These are phyloP conservation scores for Spermophilus dauricus DNA, from an alignment of 2,113 vertebrate genomes.

Conservation along the genomic window DNA sequence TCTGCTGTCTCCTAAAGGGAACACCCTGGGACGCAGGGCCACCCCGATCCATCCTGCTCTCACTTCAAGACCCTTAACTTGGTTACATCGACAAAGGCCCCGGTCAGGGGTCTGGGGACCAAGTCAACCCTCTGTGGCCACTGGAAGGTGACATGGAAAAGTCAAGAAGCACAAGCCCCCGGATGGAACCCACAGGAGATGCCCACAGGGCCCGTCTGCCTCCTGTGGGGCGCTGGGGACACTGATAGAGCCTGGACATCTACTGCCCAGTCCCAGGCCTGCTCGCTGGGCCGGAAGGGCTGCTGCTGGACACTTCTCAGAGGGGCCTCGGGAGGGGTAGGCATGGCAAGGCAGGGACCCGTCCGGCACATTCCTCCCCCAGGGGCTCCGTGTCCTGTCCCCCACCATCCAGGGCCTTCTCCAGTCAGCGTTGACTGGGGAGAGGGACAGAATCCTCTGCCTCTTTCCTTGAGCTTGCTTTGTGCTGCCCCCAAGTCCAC, in stretches of 20 bases:
- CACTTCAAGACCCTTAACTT: not conserved
- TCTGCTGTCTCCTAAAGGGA: not conserved
- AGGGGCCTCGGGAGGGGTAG: not conserved
- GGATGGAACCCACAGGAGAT: not conserved
- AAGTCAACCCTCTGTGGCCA: rapidly evolving
- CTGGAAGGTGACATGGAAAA: not conserved
- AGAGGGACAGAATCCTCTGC: not conserved
- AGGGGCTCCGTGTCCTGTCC: too few relatives aligned
- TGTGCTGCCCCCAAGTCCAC: not conserved
- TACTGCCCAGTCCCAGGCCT: too few relatives aligned
- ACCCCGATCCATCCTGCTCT: not conserved
- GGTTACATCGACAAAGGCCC: not conserved
- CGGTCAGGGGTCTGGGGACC: not conserved
- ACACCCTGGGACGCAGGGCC: too few relatives aligned
- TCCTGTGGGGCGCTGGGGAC: not conserved
- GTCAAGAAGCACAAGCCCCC: not conserved
- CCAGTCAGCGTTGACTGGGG: not conserved
- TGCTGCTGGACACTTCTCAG: not conserved
- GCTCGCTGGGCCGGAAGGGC: not conserved
- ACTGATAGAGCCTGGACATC: too few relatives aligned
- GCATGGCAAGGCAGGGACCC: not conserved
- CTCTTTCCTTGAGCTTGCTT: not conserved
- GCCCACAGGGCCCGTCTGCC: not conserved
- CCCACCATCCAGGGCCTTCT: too few relatives aligned
- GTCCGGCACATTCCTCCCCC: not conserved